Base-by-base conservation (phyloP, 1,140 invertebrate species). In the Linepithema humile region DNA sequence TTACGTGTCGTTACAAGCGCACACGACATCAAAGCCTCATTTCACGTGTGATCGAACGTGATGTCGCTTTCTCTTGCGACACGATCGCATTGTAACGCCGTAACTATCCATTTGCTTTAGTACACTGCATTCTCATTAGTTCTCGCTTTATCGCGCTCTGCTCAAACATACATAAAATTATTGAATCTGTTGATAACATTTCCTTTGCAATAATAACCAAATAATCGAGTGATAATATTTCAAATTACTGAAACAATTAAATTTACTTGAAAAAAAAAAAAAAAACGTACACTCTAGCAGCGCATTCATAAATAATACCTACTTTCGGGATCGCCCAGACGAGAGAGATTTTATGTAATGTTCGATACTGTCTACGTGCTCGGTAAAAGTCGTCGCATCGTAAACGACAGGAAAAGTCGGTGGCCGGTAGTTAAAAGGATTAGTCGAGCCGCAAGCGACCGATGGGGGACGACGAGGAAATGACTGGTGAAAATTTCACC, bases 401-500 rank as follows among this genome's bases (percentile, higher is more conserved):
- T 87, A 88, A 87, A 88, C 40, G 82, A 50, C 32, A 10, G 67
- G 35, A 40, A 48, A 86, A 78, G 50, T 78, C 73, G 60, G 38
- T 53, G 55, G 40, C 45, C 43, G 35, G 64, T 88, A 88, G 86
- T 85, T 85, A 85, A 88, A 75, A 82, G 75, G 87, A 88, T 88
- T 88, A 88, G 86, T 75, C 50, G 70, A 60, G 64, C 38, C 62
- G 55, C 74, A 72, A 55, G 64, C 65, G 53, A 9, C 60, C 32
- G 60, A 20, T 2, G 40, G 26, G n/a, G 3, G 17, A 23, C 1
- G 32, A 35, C 6, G 40, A 57, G 35, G 43, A 40, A 45, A 26
- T 62, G 53, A 45, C 60, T 50, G 72, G 70, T 88, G 67, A 88
- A 88, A 88, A 74, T 88, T 88, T 88, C 59, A 88, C 62, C 64